Base-by-base conservation (phyloP, 23 tunicate genomes). In the Diplosoma virens region DNA sequence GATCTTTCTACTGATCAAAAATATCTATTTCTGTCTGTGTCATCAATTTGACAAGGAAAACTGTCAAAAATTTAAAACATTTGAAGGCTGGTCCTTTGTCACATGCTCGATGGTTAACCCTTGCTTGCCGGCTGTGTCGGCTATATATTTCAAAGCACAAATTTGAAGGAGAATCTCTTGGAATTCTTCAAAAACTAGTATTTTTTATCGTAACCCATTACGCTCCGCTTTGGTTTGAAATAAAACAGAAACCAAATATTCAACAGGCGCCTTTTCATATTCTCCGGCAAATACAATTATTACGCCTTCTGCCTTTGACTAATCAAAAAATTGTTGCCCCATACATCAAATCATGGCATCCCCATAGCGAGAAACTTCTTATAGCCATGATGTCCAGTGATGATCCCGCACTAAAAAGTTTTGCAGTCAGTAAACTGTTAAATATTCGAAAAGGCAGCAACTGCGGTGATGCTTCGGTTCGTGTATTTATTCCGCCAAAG, bases 181-280 rank as follows among this genome's bases (percentile, higher is more conserved):
- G 22, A 17, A 25, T 55, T 55, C 61, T 55, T 5, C n/a, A 55
- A 24, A 55, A 24, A 55, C 22, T 55, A 55, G 61, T 55, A 9
- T 18, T 55, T 55, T 55, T 55, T 55, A 35, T 24, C 5, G 69
- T 63, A 11, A 63, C 69, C 36, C 27, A 25, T 63, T 63, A 63
- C 36, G 69, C 69, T 27, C 69, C 69, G n/a, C 17, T 63, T 33
- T 63, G 69, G 69, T 63, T 63, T 63, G 69, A 23, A 33, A 63
- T 63, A 3, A 63, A 63, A 27, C 35, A 30, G 29, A 63, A 63
- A 35, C 69, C 69, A 6, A 18, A 63, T 27, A 63, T 63, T 63
- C 69, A 63, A 35, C 69, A 63, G 9, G 69, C 69, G 27, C 69
- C 69, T 9, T 63, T 63, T 27, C 69, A 63, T 63, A 35, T 63